Evolutionary conservation across 2,888 invertebrate genomes (phyloP).

Genomic region (Caenorhabditis uteleia): DNA sequence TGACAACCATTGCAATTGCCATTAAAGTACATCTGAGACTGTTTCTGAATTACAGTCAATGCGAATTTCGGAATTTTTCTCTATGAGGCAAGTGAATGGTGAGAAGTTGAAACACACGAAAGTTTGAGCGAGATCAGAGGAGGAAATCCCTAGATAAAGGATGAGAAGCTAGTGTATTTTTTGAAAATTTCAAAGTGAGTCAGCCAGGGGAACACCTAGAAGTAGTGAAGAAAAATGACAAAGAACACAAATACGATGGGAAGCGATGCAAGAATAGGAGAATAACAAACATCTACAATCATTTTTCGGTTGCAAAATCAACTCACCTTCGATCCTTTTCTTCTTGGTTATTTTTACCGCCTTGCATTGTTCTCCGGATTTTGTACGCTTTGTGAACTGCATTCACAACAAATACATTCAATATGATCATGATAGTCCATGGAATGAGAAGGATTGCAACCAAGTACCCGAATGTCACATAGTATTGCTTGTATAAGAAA

Average conservation of each 20-base stretch:
- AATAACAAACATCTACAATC: too few species aligned
- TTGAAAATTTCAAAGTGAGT: too few species aligned
- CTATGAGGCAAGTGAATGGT: neutral
- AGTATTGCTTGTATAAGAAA: slow-evolving; percentile 55
- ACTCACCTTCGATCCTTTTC: slow-evolving; percentile 57
- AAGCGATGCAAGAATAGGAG: too few species aligned
- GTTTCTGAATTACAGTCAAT: slow-evolving; percentile 23
- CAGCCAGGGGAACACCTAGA: too few species aligned
- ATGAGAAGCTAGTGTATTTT: too few species aligned
- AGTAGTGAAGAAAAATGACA: too few species aligned
- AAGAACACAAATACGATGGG: too few species aligned
- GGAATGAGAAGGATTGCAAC: slow-evolving; percentile 58
- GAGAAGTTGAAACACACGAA: too few species aligned
- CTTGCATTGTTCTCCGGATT: slow-evolving; percentile 49
- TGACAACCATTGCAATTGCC: slow-evolving; percentile 63
- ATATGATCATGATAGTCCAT: slow-evolving; percentile 61
- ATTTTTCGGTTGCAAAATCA: neutral
- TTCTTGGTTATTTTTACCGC: slow-evolving; percentile 48
- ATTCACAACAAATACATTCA: slow-evolving; percentile 59
- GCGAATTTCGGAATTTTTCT: neutral
- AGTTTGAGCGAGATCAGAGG: too few species aligned
- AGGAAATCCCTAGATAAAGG: too few species aligned
- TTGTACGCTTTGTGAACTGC: slow-evolving; percentile 59
- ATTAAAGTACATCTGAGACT: slow-evolving; percentile 63
- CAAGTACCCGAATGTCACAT: slow-evolving; percentile 61